These are phyloP conservation scores for Formica aserva DNA, from an alignment of 2,888 invertebrate genomes.

Conservation along the genomic window DNA sequence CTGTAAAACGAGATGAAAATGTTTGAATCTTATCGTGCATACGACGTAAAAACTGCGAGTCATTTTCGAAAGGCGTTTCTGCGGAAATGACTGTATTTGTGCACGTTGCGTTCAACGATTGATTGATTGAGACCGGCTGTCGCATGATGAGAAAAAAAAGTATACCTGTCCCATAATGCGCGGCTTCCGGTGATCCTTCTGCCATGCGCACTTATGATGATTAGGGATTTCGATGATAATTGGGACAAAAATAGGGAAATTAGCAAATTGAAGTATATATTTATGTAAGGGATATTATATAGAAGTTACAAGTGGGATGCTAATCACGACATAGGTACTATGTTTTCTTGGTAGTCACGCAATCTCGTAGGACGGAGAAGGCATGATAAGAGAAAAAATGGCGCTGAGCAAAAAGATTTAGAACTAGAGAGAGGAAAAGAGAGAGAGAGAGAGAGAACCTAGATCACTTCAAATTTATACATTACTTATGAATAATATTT, in stretches of 20 bases:
- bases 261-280: constrained; percentile 37
- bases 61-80: constrained; percentile 44
- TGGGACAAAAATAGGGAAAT: constrained; percentile 27
- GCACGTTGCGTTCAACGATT: constrained; percentile 29
- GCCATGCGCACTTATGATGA: constrained; percentile 41
- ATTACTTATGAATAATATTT: constrained; percentile 10
- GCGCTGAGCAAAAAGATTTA: neutral
- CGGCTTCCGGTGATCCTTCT: constrained; percentile 72
- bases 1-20: constrained; percentile 51
- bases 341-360: constrained; percentile 56
- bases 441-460: neutral
- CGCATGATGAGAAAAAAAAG: constrained; percentile 27
- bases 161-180: constrained; percentile 66
- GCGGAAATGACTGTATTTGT: constrained; percentile 24
- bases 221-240: constrained; percentile 54
- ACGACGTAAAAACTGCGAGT: constrained; percentile 4
- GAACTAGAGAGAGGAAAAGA: neutral
- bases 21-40: constrained; percentile 34
- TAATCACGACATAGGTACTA: constrained; percentile 53
- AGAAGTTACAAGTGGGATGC: constrained; percentile 50
- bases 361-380: constrained; percentile 49
- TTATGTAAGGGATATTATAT: constrained; percentile 24
- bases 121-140: constrained; percentile 57
- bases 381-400: constrained; percentile 16
- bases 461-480: constrained; percentile 2